Conservation (phyloP, 2,797 vertebrate genomes). For the Austrolebias charrua region DNA sequence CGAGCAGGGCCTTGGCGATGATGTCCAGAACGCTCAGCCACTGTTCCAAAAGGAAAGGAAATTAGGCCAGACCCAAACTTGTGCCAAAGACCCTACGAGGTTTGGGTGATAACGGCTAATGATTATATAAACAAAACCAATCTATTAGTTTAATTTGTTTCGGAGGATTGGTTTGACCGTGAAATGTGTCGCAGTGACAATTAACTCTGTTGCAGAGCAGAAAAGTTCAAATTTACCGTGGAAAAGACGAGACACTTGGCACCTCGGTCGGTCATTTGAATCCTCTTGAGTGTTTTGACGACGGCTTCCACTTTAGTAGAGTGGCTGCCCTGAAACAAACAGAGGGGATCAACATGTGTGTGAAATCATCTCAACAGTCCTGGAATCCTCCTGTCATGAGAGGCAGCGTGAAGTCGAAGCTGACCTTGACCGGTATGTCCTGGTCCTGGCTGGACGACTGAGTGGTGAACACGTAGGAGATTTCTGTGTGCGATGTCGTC, state of each 20-base stretch:
- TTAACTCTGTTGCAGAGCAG: not conserved
- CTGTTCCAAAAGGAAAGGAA: constrained; percentile 66
- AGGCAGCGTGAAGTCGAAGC: not conserved
- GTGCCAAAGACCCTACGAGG: not conserved
- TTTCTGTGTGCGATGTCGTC: constrained; percentile 93
- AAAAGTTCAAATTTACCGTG: constrained; percentile 81
- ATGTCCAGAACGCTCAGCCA: constrained; percentile 98
- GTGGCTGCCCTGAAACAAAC: constrained; percentile 88
- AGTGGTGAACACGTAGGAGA: constrained; percentile 96
- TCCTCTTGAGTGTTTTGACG: constrained; percentile 93
- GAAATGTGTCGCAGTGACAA: too few species aligned
- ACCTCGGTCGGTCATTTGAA: constrained; percentile 87
- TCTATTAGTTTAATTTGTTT: too few species aligned
- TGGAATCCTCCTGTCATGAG: not conserved
- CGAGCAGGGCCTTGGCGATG: constrained; percentile 95
- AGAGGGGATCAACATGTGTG: not conserved
- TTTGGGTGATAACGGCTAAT: too few species aligned
- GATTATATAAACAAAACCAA: too few species aligned
- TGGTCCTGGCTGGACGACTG: constrained; percentile 86
- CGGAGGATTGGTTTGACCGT: too few species aligned
- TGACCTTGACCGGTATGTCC: constrained; percentile 94
- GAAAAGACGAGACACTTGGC: constrained; percentile 98
- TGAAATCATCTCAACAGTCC: not conserved
- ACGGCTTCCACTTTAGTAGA: constrained; percentile 99
- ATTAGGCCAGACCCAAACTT: constrained; percentile 19